Conservation (phyloP, 2,797 vertebrate species). For the Pipistrellus pipistrellus region DNA sequence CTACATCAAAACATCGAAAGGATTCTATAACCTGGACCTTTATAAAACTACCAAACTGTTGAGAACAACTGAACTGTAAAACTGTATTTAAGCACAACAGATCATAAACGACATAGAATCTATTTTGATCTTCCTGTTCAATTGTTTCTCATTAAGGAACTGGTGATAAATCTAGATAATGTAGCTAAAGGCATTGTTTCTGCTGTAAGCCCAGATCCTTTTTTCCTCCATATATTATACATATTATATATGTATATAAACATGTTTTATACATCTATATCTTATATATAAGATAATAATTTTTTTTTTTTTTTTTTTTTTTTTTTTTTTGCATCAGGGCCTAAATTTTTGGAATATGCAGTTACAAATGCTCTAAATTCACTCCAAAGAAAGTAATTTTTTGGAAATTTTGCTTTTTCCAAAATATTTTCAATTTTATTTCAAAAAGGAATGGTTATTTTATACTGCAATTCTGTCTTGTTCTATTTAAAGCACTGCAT, state of each 20-base stretch:
- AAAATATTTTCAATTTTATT: slow-evolving; percentile 56
- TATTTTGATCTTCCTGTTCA: neutral
- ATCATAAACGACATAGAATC: neutral
- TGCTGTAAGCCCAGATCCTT: neutral
- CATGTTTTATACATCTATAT: neutral
- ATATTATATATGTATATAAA: too few species aligned
- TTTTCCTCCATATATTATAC: neutral
- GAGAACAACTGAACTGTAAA: neutral
- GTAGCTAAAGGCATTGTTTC: neutral
- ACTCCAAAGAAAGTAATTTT: slow-evolving; percentile 19
- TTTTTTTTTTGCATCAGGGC: neutral
- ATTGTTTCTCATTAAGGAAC: slow-evolving; percentile 24
- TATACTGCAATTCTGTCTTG: neutral
- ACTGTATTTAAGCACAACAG: neutral
- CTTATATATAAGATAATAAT: neutral
- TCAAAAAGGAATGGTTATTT: slow-evolving; percentile 13
- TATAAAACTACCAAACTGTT: neutral
- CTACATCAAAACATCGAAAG: neutral
- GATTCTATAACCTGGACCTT: neutral
- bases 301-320: neutral
- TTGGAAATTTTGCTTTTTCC: slow-evolving; percentile 18
- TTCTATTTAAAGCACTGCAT: slow-evolving; percentile 46
- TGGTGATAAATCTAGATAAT: neutral
- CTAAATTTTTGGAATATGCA: slow-evolving; percentile 25
- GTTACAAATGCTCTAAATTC: slow-evolving; percentile 22